phyloP scores from a whole-genome alignment of 64 coral and sea anemone species.

The Trachythela sp. region DNA sequence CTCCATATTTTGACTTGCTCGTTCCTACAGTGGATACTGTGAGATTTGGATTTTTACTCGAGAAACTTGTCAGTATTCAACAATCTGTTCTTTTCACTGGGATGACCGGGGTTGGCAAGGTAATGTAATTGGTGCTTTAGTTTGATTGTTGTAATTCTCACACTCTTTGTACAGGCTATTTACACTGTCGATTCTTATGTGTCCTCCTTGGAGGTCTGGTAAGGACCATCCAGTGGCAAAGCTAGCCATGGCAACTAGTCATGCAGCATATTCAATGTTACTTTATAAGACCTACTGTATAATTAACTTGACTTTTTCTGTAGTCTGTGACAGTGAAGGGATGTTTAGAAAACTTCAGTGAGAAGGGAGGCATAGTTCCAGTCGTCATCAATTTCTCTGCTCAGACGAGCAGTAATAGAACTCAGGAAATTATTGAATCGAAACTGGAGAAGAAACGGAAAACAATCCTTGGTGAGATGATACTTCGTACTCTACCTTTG shows the following conservation, averaged over 20 bases:
- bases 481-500: background rate
- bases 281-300: background rate
- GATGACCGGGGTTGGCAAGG: slow-evolving; percentile 99
- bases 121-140: slow-evolving; percentile 16
- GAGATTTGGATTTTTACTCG: slow-evolving; percentile 87
- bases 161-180: too few species aligned
- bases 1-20: slow-evolving; percentile 89
- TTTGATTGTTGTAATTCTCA: too few species aligned
- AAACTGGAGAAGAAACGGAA: slow-evolving; percentile 98
- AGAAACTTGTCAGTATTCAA: slow-evolving; percentile 77
- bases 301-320: background rate
- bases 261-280: too few species aligned
- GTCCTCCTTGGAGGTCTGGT: too few species aligned
- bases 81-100: slow-evolving; percentile 94
- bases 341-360: slow-evolving; percentile 68
- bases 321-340: slow-evolving; percentile 94
- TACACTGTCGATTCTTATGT: too few species aligned
- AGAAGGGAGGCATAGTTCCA: slow-evolving; percentile 63
- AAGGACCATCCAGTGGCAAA: too few species aligned
- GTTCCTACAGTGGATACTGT: slow-evolving; percentile 97
- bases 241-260: too few species aligned
- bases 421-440: slow-evolving; percentile 97
- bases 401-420: slow-evolving; percentile 96
- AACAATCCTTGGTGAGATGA: slow-evolving; percentile 73
- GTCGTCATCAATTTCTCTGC: slow-evolving; percentile 98